Evolutionary conservation across 2,888 invertebrate genomes (phyloP), one percentile per base, ranked within the genome.

Genomic region (Operophtera brumata): DNA sequence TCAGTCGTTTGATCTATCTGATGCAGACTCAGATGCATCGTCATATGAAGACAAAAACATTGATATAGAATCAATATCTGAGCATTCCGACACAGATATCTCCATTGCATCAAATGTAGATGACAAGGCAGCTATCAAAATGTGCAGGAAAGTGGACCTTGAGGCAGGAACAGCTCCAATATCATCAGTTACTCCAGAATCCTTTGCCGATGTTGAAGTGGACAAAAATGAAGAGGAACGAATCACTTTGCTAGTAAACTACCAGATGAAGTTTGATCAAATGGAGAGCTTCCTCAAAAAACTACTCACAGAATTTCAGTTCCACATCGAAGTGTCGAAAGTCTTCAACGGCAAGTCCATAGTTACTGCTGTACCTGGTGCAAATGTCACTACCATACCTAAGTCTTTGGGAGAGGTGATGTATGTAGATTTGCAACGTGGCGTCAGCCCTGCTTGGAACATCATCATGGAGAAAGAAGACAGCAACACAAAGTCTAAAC

Each of bases 321-420:
- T 87, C 43, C 87, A 88, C 47, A 84, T 89, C 55, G 84, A 89
- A 59, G 83, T 89, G 0, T 86, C 89, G 0, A 89, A 87, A 69
- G 67, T 89, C 0, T 88, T 89, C 28, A 73, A 77, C 1, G 70
- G 68, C 10, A 76, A 73, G 11, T 75, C 84, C 2, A 53, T 80
- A n/a, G 71, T 78, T 0, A 72, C 75, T 0, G 64, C 77, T 1
- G 34, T 75, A 1, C 71, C 82, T 0, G 71, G 66, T 0, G 66
- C 71, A 0, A 73, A 83, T 51, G 52, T 76, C 0, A 55, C 62
- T 0, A 74, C 74, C 7, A 65, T 75, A 6, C 74, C 78, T 0
- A 77, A 74, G 54, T 61, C 65, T 1, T 57, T 76, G 0, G 74
- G 70, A 0, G 73, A 80, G 30, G 62, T 76, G 0, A 70, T 64